These are phyloP conservation scores for Drymonia ruficornis DNA, from an alignment of 2,888 invertebrate species.

Conservation along the genomic window DNA sequence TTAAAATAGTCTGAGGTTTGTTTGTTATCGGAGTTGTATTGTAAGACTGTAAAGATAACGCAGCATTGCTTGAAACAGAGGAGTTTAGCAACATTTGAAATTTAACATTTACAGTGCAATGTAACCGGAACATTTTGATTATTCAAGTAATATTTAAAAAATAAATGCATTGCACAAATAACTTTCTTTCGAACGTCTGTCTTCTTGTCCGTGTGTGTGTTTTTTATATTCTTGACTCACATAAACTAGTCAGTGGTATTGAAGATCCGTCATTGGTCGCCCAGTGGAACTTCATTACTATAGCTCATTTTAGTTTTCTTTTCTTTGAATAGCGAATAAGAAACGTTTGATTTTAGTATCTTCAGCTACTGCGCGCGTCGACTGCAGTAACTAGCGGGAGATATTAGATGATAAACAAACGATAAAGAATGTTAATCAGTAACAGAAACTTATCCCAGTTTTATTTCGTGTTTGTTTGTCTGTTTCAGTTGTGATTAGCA, in stretches of 20 bases:
- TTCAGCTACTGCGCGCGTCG: conserved; percentile 44
- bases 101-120: conserved; percentile 40
- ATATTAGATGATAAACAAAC: conserved; percentile 54
- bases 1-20: conserved; percentile 63
- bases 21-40: conserved; percentile 52
- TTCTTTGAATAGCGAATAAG: conserved; percentile 51
- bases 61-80: conserved; percentile 37
- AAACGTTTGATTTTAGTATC: conserved; percentile 55
- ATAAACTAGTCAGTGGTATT: conserved; percentile 75
- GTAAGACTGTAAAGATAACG: conserved; percentile 32
- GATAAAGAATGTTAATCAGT: conserved; percentile 54
- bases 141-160: not conserved
- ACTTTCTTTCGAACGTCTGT: conserved; percentile 17
- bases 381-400: conserved; percentile 41
- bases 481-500: conserved; percentile 58
- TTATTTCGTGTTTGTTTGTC: conserved; percentile 21
- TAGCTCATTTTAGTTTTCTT: conserved; percentile 63
- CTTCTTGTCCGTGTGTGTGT: conserved; percentile 26
- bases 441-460: conserved; percentile 37
- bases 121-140: conserved; percentile 18
- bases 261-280: conserved; percentile 56
- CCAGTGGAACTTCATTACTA: conserved; percentile 61
- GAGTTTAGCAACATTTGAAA: conserved; percentile 73
- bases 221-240: conserved; percentile 48
- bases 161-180: conserved; percentile 42